These are phyloP conservation scores for Trachythela sp. DNA, from an alignment of 64 coral and sea anemone genomes.

Conservation along the genomic window DNA sequence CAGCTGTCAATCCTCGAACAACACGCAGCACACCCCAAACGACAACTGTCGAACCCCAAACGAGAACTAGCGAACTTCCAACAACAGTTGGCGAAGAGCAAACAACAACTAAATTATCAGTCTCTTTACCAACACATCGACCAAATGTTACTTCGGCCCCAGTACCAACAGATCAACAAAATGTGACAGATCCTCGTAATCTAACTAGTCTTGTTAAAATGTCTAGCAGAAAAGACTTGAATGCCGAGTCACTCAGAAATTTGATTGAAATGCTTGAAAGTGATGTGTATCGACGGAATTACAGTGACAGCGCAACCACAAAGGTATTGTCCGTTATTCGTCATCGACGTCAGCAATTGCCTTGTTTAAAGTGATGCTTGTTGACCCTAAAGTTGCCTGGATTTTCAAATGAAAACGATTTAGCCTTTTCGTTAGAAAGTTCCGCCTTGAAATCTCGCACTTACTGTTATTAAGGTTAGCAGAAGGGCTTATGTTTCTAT, in stretches of 20 bases:
- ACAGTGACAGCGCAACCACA: not conserved
- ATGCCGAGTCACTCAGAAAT: not conserved
- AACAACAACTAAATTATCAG: not conserved
- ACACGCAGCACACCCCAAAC: not conserved
- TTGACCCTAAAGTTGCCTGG: too few species aligned
- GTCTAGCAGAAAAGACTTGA: not conserved
- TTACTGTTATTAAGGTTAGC: not conserved
- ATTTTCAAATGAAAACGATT: not conserved
- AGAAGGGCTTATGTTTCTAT: not conserved
- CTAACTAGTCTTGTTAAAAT: not conserved
- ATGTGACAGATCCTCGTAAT: not conserved
- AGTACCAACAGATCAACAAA: not conserved
- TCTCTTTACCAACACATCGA: not conserved
- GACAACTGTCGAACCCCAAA: not conserved
- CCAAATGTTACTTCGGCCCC: not conserved
- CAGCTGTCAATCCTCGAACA: not conserved
- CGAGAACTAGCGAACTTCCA: not conserved
- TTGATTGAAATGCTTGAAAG: not conserved
- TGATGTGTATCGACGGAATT: not conserved
- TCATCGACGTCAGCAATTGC: too few species aligned
- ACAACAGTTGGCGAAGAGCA: not conserved
- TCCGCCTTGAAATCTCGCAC: not conserved
- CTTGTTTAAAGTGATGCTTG: too few species aligned
- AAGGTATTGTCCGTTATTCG: not conserved
- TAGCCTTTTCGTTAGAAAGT: not conserved